Conservation (phyloP, 2,797 vertebrate genomes). For the Falco concolor region DNA sequence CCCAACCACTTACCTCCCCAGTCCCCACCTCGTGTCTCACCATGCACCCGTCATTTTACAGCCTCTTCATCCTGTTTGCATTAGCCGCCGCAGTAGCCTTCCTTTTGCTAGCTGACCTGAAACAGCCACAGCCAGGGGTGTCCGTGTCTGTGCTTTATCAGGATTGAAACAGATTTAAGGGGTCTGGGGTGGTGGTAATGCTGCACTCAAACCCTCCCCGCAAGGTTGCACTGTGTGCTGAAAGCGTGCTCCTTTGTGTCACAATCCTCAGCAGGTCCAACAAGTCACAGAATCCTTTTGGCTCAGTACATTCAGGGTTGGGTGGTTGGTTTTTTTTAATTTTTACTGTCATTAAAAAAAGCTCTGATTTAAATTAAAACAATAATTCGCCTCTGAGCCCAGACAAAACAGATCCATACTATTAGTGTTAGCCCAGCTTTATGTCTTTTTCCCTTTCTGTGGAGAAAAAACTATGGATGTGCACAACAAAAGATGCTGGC, state of each 20-base stretch:
- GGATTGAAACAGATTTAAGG: background rate
- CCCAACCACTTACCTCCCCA: background rate
- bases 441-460: background rate
- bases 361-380: background rate
- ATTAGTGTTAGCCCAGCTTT: background rate
- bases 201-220: background rate
- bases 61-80: background rate
- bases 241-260: background rate
- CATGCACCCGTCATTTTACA: background rate
- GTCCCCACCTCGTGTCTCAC: background rate
- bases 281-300: background rate
- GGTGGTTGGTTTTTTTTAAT: background rate
- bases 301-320: background rate
- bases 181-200: background rate
- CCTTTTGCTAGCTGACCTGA: background rate
- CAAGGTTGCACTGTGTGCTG: background rate
- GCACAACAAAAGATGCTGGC: background rate
- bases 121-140: background rate
- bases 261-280: no score
- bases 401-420: background rate
- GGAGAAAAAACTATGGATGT: background rate
- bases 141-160: background rate
- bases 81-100: background rate
- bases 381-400: background rate
- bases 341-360: background rate